Percentiles rank a stretch among this genome's conserved stretches.
Conservation (phyloP, 2,797 vertebrate genomes). For the Neostethus bicornis region DNA sequence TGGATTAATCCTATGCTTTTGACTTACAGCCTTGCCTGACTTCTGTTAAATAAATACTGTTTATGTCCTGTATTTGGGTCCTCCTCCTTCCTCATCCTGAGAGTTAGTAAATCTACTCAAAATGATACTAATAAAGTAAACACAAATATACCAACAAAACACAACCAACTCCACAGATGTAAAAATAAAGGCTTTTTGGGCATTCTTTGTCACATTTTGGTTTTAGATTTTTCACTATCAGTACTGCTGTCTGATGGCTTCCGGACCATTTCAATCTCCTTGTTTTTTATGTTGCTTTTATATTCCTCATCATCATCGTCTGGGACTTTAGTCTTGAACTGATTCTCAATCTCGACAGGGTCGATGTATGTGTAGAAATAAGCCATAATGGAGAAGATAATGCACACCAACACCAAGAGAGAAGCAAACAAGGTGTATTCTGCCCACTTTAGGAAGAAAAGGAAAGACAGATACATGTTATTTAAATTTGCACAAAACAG, state of each 20-base stretch:
- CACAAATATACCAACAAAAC: neutral
- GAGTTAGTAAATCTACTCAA: no score
- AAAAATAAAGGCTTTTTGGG: neutral
- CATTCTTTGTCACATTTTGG: slow-evolving; percentile 53
- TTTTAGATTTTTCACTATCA: slow-evolving; percentile 10
- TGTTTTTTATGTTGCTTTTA: slow-evolving; percentile 15
- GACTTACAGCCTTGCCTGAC: no score
- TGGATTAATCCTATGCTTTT: no score
- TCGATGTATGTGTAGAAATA: slow-evolving; percentile 91
- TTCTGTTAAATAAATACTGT: no score
- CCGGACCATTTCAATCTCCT: slow-evolving; percentile 57
- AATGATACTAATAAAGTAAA: neutral
- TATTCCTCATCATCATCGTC: slow-evolving; percentile 59
- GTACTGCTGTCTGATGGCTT: slow-evolving; percentile 24
- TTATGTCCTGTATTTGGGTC: no score
- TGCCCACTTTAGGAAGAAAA: slow-evolving; percentile 83
- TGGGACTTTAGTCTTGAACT: slow-evolving; percentile 76
- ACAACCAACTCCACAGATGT: slow-evolving; percentile 1
- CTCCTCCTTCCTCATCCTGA: no score
- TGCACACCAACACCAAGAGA: slow-evolving; percentile 84
- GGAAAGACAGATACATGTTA: neutral
- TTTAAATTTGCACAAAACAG: slow-evolving; percentile 2
- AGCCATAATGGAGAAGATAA: slow-evolving; percentile 93
- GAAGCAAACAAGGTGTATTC: slow-evolving; percentile 91
- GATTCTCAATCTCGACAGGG: slow-evolving; percentile 86